Conservation (phyloP, 2,113 vertebrate species). For the Cinclus cinclus region DNA sequence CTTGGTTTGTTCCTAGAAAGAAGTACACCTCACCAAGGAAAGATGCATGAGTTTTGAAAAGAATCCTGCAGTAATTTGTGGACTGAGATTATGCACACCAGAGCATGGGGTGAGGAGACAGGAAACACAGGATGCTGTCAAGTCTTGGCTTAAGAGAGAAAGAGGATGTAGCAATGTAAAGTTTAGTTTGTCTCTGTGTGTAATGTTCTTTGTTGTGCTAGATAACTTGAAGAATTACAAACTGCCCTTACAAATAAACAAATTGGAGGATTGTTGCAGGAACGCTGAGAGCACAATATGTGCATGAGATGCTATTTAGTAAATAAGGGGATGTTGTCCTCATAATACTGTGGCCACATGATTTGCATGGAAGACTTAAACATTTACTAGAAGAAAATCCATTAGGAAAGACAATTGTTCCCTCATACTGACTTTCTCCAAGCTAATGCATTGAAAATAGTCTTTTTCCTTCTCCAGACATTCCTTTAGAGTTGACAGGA, state of each 20-base stretch:
- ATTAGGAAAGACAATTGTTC: background rate
- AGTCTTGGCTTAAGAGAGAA: background rate
- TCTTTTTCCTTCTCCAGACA: background rate
- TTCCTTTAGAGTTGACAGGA: background rate
- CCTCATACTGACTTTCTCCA: background rate
- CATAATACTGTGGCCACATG: fast-evolving
- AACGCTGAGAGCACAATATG: background rate
- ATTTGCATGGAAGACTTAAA: background rate
- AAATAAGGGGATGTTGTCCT: background rate
- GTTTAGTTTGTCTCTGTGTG: background rate
- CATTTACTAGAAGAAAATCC: background rate
- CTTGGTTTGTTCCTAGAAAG: background rate
- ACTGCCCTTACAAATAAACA: background rate
- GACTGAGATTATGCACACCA: background rate
- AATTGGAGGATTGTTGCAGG: background rate
- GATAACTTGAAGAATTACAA: background rate
- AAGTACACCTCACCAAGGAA: background rate
- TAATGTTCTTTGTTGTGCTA: background rate
- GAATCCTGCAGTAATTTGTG: background rate
- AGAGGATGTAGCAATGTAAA: background rate
- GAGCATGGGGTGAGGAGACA: background rate
- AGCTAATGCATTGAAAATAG: background rate
- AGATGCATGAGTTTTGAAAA: background rate
- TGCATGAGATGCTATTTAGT: background rate
- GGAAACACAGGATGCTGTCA: background rate